Conservation (phyloP, 2,113 vertebrate species). For the Zeus faber region DNA sequence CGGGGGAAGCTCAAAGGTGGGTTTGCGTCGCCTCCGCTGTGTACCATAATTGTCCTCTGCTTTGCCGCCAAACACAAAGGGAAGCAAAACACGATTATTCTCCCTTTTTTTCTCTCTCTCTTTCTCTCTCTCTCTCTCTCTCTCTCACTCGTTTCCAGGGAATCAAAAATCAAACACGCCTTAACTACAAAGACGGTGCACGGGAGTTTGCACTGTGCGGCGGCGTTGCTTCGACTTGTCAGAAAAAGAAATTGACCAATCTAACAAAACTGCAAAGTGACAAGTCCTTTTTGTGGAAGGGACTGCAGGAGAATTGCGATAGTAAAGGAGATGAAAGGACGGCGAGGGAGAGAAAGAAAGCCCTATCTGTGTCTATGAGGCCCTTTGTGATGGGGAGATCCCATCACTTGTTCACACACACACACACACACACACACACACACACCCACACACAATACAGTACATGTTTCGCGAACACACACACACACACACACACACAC, state of each 20-base stretch:
- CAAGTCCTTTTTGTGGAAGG: background rate
- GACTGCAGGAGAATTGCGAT: too few species aligned
- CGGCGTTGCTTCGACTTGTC: too few species aligned
- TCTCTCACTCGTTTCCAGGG: background rate
- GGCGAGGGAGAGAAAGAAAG: too few species aligned
- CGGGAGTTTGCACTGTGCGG: background rate
- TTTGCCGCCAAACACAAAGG: constrained; percentile 23
- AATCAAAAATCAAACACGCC: constrained; percentile 11
- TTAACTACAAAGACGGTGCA: background rate
- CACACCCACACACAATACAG: too few species aligned
- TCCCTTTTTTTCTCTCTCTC: constrained; percentile 15
- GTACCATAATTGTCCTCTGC: constrained; percentile 24
- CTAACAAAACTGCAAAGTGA: too few species aligned
- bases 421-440: too few species aligned
- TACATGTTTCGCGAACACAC: background rate
- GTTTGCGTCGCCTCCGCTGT: constrained; percentile 14
- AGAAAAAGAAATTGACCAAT: too few species aligned
- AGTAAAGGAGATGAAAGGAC: too few species aligned
- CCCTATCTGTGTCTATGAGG: too few species aligned
- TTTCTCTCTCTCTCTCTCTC: background rate
- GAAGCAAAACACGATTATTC: constrained; percentile 6
- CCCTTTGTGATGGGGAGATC: too few species aligned
- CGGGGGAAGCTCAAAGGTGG: background rate
- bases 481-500: constrained; percentile 6
- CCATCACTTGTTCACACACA: too few species aligned